These are phyloP conservation scores for Tachina lurida DNA, from an alignment of 2,888 invertebrate species.

Conservation along the genomic window DNA sequence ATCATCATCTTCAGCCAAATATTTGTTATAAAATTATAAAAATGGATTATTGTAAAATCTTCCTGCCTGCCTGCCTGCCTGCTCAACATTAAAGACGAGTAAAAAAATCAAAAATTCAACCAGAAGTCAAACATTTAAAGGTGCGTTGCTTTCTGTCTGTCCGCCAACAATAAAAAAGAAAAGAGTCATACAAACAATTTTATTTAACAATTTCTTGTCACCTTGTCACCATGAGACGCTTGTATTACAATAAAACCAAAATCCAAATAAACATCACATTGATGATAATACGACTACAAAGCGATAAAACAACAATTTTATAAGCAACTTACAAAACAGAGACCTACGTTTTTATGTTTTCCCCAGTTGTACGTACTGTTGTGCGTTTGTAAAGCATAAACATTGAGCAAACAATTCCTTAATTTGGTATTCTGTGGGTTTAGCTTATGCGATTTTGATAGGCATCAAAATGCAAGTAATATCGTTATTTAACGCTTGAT, in stretches of 20 bases:
- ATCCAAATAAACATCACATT: conserved; percentile 44
- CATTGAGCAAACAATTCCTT: conserved; percentile 58
- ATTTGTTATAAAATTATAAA: conserved; percentile 55
- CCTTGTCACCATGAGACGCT: conserved; percentile 73
- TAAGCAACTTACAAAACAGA: conserved; percentile 36
- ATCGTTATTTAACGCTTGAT: conserved; percentile 72
- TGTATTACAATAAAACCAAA: conserved; percentile 58
- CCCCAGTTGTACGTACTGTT: not conserved
- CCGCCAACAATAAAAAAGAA: conserved; percentile 29
- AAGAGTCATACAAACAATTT: conserved; percentile 43
- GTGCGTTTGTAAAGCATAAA: conserved; percentile 58
- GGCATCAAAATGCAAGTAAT: conserved; percentile 74
- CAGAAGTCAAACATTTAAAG: conserved; percentile 72
- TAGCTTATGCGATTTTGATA: conserved; percentile 71
- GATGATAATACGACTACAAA: conserved; percentile 40
- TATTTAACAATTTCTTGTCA: conserved; percentile 74
- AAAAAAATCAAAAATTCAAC: conserved; percentile 36
- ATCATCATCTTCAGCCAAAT: conserved; percentile 27
- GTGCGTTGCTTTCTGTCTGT: conserved; percentile 73
- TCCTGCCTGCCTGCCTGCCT: conserved; percentile 34
- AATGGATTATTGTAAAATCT: conserved; percentile 59
- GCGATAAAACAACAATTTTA: conserved; percentile 44
- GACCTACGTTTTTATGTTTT: conserved; percentile 67
- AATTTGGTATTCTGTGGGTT: conserved; percentile 74
- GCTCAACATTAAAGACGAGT: conserved; percentile 1